Base-by-base conservation (phyloP, 2,888 invertebrate species). In the Melieria omissa region DNA sequence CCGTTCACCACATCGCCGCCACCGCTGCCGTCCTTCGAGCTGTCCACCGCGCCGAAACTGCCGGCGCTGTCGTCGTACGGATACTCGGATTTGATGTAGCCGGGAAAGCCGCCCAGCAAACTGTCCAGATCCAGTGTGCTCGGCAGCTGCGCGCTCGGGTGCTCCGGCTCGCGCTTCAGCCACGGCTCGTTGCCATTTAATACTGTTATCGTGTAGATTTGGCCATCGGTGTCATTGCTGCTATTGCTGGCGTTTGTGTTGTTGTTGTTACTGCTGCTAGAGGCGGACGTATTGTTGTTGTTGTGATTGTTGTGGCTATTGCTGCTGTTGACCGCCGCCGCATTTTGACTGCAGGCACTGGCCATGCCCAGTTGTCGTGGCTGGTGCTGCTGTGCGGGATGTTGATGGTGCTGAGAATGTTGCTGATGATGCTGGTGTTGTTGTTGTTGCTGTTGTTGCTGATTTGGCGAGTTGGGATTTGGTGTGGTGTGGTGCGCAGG, bases 191-290 rank as follows among this genome's bases (percentile, higher is more conserved):
- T 88, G 79, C 93, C 93, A 86, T 95, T 95, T 83, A 95, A 90
- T 84, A 95, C 95, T 82, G 95, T 95, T 76, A 95, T 88, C 71
- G 95, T 95, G 86, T 95, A 95, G 83, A 95, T 95, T 78, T 87
- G 87, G 77, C 93, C 93, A 81, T 93, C 93, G n/a, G 93, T 92
- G 82, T 92, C 92, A 78, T 83, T 82, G 75, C 84, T 79, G 76
- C 80, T 83, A 75, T 80, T 83, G 45, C 80, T 82, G 58, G 80
- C 81, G 71, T 81, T 81, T 75, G 83, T 80, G 74, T 74, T 77
- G 54, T 82, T 79, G 16, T 81, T 68, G 73, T 80, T 82, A n/a
- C 81, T 81, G 73, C 76, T 76, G 78, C 78, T 72, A 61, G 55
- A 70, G 49, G 74, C 63, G 5, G 75, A 75, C 10, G 71, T 54